These are phyloP conservation scores for Pachydiplax longipennis DNA, from an alignment of 2,888 invertebrate species.

Conservation along the genomic window DNA sequence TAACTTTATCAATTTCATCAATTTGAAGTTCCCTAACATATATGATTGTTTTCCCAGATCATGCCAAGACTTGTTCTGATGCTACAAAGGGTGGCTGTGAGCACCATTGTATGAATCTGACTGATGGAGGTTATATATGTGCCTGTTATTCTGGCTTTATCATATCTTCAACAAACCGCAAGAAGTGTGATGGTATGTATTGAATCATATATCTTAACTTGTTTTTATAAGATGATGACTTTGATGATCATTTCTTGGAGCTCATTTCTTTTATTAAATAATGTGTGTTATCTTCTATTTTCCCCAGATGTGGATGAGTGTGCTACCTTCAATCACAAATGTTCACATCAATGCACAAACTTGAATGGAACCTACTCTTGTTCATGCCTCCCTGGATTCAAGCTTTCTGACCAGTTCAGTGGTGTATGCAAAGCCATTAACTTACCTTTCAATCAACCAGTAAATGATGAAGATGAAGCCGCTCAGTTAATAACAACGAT, in stretches of 20 bases:
- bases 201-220: not conserved
- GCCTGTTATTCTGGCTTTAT: constrained; percentile 88
- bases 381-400: constrained; percentile 83
- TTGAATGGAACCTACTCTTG: constrained; percentile 90
- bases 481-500: constrained; percentile 65
- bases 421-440: constrained; percentile 79
- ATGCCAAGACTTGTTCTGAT: constrained; percentile 59
- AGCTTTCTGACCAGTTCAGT: constrained; percentile 75
- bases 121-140: constrained; percentile 86
- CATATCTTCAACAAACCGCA: constrained; percentile 78
- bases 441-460: constrained; percentile 23
- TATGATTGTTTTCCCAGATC: constrained; percentile 56
- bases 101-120: constrained; percentile 88
- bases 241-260: not conserved
- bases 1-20: not conserved
- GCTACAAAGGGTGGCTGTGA: constrained; percentile 80
- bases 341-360: constrained; percentile 93
- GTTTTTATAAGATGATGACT: not conserved
- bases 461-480: constrained; percentile 28
- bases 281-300: constrained; percentile 46
- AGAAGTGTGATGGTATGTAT: constrained; percentile 70
- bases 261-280: not conserved
- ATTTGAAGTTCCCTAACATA: not conserved
- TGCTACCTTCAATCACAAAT: constrained; percentile 79
- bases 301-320: constrained; percentile 87